These are phyloP conservation scores for Dermochelys coriacea DNA, from an alignment of 2,797 vertebrate species.

Conservation along the genomic window DNA sequence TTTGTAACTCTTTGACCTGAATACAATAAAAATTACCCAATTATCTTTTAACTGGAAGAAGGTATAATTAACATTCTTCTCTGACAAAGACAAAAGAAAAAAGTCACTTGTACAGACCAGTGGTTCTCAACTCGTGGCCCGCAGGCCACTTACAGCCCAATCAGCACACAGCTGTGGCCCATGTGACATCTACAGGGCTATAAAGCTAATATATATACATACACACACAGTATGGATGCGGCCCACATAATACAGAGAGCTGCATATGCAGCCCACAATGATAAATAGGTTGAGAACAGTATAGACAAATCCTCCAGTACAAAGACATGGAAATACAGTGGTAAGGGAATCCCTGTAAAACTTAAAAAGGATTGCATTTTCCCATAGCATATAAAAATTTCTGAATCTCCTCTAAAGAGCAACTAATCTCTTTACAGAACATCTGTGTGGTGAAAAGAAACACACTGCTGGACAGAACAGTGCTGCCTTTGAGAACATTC, in stretches of 20 bases:
- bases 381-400: background rate
- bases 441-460: background rate
- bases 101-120: background rate
- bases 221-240: too few species aligned
- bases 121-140: too few species aligned
- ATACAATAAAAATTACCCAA: conserved; percentile 11
- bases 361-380: background rate
- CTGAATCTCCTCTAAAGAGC: background rate
- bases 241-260: too few species aligned
- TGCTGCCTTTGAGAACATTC: background rate
- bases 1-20: background rate
- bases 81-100: background rate
- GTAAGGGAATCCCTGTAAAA: background rate
- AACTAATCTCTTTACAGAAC: background rate
- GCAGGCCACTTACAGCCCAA: too few species aligned
- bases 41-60: conserved; percentile 31
- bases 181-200: too few species aligned
- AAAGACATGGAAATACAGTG: background rate
- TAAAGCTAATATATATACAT: too few species aligned
- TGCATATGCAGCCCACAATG: too few species aligned
- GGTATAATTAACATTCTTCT: conserved; percentile 1
- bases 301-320: background rate
- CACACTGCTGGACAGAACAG: background rate
- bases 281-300: too few species aligned
- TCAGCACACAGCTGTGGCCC: too few species aligned